A percentile compares a stretch with the other conserved stretches of the same genome.
Evolutionary conservation across 2,797 vertebrate species (phyloP).

Genomic region (Sebastiscus albofasciatus): DNA sequence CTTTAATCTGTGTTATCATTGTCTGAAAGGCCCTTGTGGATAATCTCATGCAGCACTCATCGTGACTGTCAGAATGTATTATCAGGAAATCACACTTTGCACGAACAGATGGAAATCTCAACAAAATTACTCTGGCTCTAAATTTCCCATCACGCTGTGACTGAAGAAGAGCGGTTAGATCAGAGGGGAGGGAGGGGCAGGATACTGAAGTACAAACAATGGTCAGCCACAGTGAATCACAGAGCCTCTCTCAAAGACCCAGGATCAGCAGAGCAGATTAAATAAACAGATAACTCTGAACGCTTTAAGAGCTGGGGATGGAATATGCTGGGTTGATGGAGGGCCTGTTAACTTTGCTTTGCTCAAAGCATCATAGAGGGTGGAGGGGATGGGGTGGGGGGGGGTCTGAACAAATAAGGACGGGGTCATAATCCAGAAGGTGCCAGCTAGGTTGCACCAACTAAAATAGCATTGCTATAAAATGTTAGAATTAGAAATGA

Average conservation of each 20-base stretch:
- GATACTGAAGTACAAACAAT: slow-evolving; percentile 77
- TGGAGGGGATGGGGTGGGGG: neutral
- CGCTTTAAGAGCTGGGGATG: slow-evolving; percentile 60
- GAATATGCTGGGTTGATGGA: slow-evolving; percentile 60
- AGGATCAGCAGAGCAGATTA: slow-evolving; percentile 74
- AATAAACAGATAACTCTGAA: slow-evolving; percentile 75
- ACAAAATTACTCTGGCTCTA: slow-evolving; percentile 36
- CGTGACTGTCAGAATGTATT: slow-evolving; percentile 26
- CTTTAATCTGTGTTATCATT: neutral
- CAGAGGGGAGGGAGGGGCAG: slow-evolving; percentile 68
- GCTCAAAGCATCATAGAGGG: slow-evolving; percentile 28
- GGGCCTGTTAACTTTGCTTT: slow-evolving; percentile 56
- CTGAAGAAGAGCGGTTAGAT: slow-evolving; percentile 67
- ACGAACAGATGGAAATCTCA: slow-evolving; percentile 56
- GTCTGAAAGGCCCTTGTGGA: neutral
- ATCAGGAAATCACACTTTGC: slow-evolving; percentile 41
- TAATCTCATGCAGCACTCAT: slow-evolving; percentile 23
- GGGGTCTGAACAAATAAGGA: slow-evolving; percentile 13
- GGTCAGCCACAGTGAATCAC: slow-evolving; percentile 75
- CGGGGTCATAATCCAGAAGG: neutral
- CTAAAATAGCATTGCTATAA: neutral
- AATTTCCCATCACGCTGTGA: slow-evolving; percentile 57
- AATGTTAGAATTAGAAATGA: neutral
- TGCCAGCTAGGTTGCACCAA: neutral
- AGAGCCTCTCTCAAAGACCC: slow-evolving; percentile 67